Conservation (phyloP, 2,888 invertebrate species). For the Melipona beecheii region DNA sequence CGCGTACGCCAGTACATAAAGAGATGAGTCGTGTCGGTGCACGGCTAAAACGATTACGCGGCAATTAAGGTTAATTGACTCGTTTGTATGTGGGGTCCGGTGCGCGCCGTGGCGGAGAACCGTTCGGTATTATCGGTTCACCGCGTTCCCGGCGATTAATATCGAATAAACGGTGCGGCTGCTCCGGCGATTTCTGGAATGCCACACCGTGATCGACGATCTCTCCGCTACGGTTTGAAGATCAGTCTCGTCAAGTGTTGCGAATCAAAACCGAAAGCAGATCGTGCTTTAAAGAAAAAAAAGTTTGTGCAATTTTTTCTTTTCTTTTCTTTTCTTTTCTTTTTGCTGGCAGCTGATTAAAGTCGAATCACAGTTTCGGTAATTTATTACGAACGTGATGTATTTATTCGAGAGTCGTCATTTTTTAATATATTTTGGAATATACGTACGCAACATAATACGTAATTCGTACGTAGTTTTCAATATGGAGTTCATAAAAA, state of each 20-base stretch:
- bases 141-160: conserved; percentile 48
- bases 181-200: conserved; percentile 43
- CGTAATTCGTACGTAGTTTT: too few species aligned
- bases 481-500: too few species aligned
- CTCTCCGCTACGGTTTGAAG: not conserved
- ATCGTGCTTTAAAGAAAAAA: not conserved
- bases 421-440: too few species aligned
- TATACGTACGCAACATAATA: too few species aligned
- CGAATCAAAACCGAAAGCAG: not conserved
- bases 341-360: too few species aligned
- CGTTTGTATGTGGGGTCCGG: conserved; percentile 54
- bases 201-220: conserved; percentile 25
- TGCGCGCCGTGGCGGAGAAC: conserved; percentile 36
- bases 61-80: conserved; percentile 72
- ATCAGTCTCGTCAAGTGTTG: conserved; percentile 3
- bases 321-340: too few species aligned
- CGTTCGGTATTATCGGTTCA: conserved; percentile 53
- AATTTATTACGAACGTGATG: too few species aligned
- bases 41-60: conserved; percentile 68
- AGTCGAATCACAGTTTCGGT: too few species aligned
- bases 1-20: conserved; percentile 38
- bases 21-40: conserved; percentile 52
- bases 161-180: conserved; percentile 31
- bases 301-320: not conserved
- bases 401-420: too few species aligned